A percentile compares a stretch with the other conserved stretches of the same genome.
These are phyloP conservation scores for Odiellus spinosus DNA, from an alignment of 2,888 invertebrate species.

Conservation along the genomic window DNA sequence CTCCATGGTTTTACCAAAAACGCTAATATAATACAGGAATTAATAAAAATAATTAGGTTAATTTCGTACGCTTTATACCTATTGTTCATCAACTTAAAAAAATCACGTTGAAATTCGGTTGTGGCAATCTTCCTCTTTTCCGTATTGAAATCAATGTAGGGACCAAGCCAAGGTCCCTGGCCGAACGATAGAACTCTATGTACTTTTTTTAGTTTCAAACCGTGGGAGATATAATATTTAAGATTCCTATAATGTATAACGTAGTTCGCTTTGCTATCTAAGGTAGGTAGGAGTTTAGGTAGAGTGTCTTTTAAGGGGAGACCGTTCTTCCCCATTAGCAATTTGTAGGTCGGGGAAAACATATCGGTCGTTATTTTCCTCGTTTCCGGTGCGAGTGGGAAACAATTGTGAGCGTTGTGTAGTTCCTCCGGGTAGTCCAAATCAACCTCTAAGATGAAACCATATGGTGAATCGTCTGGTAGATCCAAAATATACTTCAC, in stretches of 20 bases:
- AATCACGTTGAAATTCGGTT: conserved; percentile 19
- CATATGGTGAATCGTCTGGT: not conserved
- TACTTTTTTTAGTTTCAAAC: conserved; percentile 21
- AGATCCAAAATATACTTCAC: not conserved
- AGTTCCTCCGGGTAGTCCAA: conserved; percentile 19
- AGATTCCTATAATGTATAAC: conserved; percentile 26
- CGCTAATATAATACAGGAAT: conserved; percentile 5
- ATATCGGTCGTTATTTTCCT: too few species aligned
- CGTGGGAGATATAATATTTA: conserved; percentile 22
- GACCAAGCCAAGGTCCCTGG: conserved; percentile 19
- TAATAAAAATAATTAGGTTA: too few species aligned
- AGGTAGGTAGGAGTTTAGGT: too few species aligned
- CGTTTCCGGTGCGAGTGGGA: conserved; percentile 15
- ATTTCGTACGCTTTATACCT: too few species aligned
- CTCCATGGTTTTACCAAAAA: conserved; percentile 27
- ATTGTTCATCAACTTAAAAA: conserved; percentile 27
- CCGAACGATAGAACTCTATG: conserved; percentile 25
- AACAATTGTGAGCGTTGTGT: conserved; percentile 17
- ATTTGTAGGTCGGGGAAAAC: conserved; percentile 12
- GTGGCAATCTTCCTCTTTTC: conserved; percentile 18
- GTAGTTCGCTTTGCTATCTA: conserved; percentile 19
- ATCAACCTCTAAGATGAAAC: conserved; percentile 19
- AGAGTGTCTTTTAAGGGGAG: too few species aligned
- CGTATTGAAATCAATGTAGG: conserved; percentile 20
- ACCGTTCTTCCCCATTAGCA: too few species aligned